Percentiles rank a stretch among this genome's conserved stretches.
Conservation (phyloP, 2,797 vertebrate species). For the Siniperca scherzeri region DNA sequence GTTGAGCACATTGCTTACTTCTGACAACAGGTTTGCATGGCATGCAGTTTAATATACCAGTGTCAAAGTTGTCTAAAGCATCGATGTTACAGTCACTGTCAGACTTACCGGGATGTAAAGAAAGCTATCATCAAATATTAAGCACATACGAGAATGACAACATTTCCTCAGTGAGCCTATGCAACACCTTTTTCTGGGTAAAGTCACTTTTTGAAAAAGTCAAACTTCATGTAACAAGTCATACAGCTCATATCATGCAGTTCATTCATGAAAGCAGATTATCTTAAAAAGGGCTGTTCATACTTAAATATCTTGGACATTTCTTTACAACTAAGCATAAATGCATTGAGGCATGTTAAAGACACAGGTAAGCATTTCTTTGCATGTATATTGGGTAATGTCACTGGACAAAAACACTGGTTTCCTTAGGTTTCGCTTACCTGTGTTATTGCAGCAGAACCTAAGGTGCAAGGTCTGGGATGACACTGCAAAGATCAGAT, state of each 20-base stretch:
- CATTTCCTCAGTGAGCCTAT: constrained; percentile 63
- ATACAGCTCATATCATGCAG: constrained; percentile 82
- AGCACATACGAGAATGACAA: constrained; percentile 64
- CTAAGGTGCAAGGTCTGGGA: constrained; percentile 99
- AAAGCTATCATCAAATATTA: constrained; percentile 61
- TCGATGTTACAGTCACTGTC: constrained; percentile 58
- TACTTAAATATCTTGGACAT: constrained; percentile 61
- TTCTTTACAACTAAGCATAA: constrained; percentile 67
- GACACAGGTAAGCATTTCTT: constrained; percentile 81
- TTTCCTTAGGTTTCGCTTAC: constrained; percentile 99
- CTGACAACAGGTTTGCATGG: constrained; percentile 70
- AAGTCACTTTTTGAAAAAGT: constrained; percentile 47
- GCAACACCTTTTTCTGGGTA: constrained; percentile 48
- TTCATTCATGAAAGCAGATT: constrained; percentile 73
- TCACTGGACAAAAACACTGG: constrained; percentile 83
- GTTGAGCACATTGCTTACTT: constrained; percentile 72
- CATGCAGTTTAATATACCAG: constrained; percentile 81
- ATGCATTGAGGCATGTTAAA: constrained; percentile 74
- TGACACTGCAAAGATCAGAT: constrained; percentile 99
- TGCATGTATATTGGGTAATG: constrained; percentile 73
- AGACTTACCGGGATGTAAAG: constrained; percentile 79
- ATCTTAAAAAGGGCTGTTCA: constrained; percentile 50
- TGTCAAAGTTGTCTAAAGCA: constrained; percentile 59
- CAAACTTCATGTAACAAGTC: constrained; percentile 60
- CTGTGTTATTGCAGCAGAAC: constrained; percentile 99